Percentiles rank a stretch among this genome's conserved stretches.
Evolutionary conservation across 2,888 invertebrate species (phyloP).

Genomic region (Ophion ventricosus): DNA sequence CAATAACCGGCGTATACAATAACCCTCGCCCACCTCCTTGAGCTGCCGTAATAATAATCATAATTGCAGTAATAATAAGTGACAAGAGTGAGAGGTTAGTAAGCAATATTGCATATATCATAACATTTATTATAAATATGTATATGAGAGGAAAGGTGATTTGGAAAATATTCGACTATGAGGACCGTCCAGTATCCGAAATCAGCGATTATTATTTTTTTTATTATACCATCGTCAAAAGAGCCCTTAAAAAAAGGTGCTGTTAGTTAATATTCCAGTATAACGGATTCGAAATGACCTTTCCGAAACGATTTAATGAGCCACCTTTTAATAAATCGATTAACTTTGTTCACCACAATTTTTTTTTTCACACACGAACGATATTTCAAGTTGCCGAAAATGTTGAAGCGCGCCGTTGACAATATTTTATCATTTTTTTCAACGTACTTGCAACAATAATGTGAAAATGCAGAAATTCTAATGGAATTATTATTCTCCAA

Average conservation of each 20-base stretch:
- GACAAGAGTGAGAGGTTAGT: constrained; percentile 51
- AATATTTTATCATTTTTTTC: no score
- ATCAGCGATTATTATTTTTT: not conserved
- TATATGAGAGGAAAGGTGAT: constrained; percentile 51
- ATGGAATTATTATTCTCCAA: not conserved
- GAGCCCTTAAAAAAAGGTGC: not conserved
- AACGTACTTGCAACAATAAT: constrained; percentile 5
- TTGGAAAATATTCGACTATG: constrained; percentile 24
- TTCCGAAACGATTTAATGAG: not conserved
- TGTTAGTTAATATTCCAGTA: not conserved
- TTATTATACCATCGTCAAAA: not conserved
- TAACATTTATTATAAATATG: constrained; percentile 46
- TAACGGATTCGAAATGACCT: not conserved
- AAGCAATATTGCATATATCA: constrained; percentile 40
- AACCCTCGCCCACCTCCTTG: constrained; percentile 69
- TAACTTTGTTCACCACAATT: no score
- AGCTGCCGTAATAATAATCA: constrained; percentile 67
- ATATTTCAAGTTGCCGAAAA: not conserved
- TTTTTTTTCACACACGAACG: not conserved
- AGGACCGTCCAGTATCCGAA: not conserved
- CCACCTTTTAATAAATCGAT: not conserved
- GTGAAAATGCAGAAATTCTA: not conserved
- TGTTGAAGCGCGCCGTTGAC: not conserved
- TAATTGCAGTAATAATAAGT: constrained; percentile 51
- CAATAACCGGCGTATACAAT: constrained; percentile 63